These are phyloP conservation scores for Paracentrotus lividus DNA, from an alignment of 53 echinoderm and acorn worm species.

Conservation along the genomic window DNA sequence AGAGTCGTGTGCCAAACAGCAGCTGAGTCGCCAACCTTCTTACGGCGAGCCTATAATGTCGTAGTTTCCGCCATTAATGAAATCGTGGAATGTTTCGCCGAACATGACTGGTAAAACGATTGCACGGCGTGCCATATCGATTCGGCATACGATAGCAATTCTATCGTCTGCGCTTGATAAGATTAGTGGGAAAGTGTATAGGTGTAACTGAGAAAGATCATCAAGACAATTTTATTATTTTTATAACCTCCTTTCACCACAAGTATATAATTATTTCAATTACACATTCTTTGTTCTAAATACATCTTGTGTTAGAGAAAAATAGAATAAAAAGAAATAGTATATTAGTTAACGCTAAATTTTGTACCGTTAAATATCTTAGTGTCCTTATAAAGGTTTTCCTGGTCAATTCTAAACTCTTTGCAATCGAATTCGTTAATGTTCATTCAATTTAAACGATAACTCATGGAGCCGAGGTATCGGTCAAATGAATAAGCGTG, in stretches of 20 bases:
- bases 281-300: no score
- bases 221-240: not conserved
- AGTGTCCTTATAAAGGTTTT: no score
- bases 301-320: no score
- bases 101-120: conserved; percentile 32
- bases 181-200: not conserved
- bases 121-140: not conserved
- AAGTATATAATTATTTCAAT: no score
- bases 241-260: not conserved
- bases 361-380: no score
- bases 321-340: no score
- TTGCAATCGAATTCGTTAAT: no score
- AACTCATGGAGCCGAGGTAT: no score
- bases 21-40: not conserved
- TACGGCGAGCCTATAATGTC: not conserved
- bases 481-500: no score
- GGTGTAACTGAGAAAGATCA: not conserved
- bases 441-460: no score
- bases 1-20: not conserved
- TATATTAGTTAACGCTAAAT: no score
- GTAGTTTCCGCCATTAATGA: conserved; percentile 39
- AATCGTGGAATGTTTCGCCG: conserved; percentile 26
- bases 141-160: not conserved
- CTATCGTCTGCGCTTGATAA: not conserved
- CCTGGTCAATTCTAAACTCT: no score